Percentiles rank a stretch among this genome's conserved stretches.
Evolutionary conservation across 2,797 vertebrate species (phyloP).

Genomic region (Argentina silus): DNA sequence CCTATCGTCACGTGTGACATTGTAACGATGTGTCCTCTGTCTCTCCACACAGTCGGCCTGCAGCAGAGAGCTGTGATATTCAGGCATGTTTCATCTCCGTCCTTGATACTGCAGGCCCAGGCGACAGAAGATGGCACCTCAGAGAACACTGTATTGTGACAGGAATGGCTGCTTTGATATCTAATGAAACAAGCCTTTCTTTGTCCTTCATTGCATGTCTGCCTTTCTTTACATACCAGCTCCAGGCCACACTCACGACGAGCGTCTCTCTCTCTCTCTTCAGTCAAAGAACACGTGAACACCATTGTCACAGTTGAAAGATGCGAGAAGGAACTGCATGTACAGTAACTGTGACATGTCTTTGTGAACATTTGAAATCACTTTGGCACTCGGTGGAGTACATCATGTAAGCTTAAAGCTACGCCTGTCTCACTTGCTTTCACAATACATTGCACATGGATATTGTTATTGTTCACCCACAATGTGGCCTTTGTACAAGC

Average conservation of each 20-base stretch:
- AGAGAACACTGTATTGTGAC: neutral
- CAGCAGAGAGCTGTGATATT: too few species aligned
- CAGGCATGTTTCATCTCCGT: too few species aligned
- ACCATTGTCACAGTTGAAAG: neutral
- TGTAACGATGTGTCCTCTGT: too few species aligned
- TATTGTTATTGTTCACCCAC: neutral
- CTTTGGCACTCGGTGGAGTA: neutral
- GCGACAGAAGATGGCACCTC: too few species aligned
- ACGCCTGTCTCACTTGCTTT: neutral
- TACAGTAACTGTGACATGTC: neutral
- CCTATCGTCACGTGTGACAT: neutral
- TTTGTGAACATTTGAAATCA: neutral
- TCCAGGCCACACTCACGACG: too few species aligned
- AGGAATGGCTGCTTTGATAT: neutral
- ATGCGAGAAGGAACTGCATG: neutral
- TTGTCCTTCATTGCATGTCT: too few species aligned
- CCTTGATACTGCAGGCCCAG: too few species aligned
- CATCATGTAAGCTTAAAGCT: neutral
- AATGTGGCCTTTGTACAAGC: neutral
- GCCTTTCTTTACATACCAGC: neutral
- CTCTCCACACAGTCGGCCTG: too few species aligned
- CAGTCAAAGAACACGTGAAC: neutral
- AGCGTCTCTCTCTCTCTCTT: too few species aligned
- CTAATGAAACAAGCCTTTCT: neutral
- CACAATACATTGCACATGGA: neutral